A percentile compares a stretch with the other conserved stretches of the same genome.
Conservation (phyloP, 2,797 vertebrate genomes). For the Avahi laniger region DNA sequence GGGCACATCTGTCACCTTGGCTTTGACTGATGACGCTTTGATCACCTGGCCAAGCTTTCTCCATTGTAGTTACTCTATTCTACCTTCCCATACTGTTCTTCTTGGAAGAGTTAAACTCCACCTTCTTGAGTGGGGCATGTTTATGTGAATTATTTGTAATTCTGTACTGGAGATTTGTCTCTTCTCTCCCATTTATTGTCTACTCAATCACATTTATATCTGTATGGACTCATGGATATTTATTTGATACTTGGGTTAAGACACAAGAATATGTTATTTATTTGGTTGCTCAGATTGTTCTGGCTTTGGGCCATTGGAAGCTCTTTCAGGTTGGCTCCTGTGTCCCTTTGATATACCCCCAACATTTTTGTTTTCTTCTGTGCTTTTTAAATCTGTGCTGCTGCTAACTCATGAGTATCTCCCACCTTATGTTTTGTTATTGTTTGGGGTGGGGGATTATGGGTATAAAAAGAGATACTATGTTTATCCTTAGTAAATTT, state of each 20-base stretch:
- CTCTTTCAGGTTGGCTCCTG: background rate
- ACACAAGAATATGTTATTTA: background rate
- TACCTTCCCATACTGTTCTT: background rate
- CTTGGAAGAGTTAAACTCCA: background rate
- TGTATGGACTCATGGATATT: background rate
- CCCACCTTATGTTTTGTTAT: background rate
- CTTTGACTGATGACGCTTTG: background rate
- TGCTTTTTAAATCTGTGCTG: background rate
- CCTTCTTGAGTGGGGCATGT: background rate
- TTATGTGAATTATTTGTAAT: background rate
- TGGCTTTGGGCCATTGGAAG: background rate
- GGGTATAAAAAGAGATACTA: background rate
- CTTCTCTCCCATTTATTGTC: background rate
- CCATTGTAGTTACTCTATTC: background rate
- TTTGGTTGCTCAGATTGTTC: background rate
- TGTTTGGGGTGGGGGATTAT: background rate
- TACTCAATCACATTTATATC: background rate
- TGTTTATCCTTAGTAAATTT: background rate
- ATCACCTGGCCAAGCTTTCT: background rate
- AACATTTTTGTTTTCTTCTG: background rate
- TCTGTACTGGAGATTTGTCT: background rate
- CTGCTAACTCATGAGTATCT: background rate
- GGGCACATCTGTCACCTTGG: background rate
- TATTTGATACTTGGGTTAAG: background rate
- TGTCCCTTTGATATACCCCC: background rate